phyloP scores from a whole-genome alignment of 2,113 vertebrate species.

The Aldabrachelys gigantea region DNA sequence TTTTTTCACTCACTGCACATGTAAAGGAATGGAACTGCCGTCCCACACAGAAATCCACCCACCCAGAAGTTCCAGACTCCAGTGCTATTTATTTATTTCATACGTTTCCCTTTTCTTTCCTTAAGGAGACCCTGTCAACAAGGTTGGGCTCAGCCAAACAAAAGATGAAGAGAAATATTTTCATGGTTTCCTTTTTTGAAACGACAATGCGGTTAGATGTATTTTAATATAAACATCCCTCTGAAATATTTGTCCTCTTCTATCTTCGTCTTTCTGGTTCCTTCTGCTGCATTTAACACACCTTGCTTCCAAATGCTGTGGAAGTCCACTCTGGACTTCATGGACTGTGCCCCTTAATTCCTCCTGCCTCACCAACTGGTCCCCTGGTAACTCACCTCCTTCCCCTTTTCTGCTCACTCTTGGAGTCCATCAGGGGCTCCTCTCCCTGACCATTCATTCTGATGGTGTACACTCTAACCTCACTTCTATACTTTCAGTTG shows the following conservation, averaged over 20 bases:
- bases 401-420: background rate
- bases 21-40: slow-evolving; percentile 25
- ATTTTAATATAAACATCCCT: background rate
- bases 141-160: background rate
- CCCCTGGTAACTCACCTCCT: background rate
- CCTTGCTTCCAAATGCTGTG: background rate
- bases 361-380: background rate
- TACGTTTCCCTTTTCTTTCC: background rate
- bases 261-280: background rate
- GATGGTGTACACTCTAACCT: background rate
- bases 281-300: background rate
- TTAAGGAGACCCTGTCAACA: background rate
- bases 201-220: background rate
- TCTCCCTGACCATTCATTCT: background rate
- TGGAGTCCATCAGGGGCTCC: background rate
- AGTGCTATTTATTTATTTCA: background rate
- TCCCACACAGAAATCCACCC: slow-evolving; percentile 13
- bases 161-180: background rate
- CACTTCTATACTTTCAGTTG: background rate
- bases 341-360: background rate
- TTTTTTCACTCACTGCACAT: slow-evolving; percentile 23
- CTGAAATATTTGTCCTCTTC: background rate
- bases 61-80: background rate
- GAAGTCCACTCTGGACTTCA: background rate
- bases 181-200: background rate